Evolutionary conservation across 2,888 invertebrate genomes (phyloP).

Genomic region (Agrilus cyanescens): DNA sequence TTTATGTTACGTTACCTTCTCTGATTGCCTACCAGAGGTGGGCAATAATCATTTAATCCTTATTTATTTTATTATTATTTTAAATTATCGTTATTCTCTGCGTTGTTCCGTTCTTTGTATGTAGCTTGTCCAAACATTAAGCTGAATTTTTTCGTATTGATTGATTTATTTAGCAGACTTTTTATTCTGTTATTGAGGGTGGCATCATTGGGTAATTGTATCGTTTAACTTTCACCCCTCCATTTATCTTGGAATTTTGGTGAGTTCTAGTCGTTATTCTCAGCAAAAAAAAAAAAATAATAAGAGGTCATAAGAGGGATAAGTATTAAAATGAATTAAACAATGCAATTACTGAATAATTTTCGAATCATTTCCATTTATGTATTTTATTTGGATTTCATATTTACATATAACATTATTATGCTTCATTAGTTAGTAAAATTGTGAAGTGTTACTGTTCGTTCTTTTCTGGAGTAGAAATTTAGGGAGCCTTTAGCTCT

Average conservation of each 20-base stretch:
- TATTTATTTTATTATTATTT: conserved; percentile 8
- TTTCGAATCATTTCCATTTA: too few species aligned
- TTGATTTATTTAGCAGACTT: conserved; percentile 7
- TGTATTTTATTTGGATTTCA: conserved; percentile 5
- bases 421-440: background rate
- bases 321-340: too few species aligned
- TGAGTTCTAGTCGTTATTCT: too few species aligned
- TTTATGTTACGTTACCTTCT: conserved; percentile 76
- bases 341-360: too few species aligned
- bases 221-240: too few species aligned
- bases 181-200: too few species aligned
- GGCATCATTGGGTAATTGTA: too few species aligned
- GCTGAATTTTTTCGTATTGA: conserved; percentile 5
- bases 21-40: conserved; percentile 57
- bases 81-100: conserved; percentile 19
- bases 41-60: conserved; percentile 14
- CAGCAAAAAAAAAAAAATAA: too few species aligned
- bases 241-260: too few species aligned
- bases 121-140: conserved; percentile 6
- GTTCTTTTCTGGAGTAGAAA: too few species aligned
- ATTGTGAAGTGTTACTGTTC: too few species aligned
- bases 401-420: conserved; percentile 5
- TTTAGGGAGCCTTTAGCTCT: background rate
- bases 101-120: conserved; percentile 10
- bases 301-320: too few species aligned